These are phyloP conservation scores for Zaprionus taronus DNA, from an alignment of 1,140 invertebrate species.

Conservation along the genomic window DNA sequence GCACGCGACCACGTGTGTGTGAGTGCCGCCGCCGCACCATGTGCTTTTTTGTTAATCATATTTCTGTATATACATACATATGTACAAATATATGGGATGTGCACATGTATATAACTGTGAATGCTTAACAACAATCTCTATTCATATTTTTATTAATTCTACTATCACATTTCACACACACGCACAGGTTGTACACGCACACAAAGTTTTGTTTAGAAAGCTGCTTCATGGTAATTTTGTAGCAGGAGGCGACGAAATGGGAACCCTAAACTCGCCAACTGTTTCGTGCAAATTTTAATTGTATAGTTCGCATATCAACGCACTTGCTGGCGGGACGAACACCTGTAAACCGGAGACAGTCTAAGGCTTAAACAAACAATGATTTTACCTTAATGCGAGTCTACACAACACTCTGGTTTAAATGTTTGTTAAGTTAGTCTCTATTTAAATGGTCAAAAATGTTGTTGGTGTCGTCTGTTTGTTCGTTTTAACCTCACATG, in stretches of 20 bases:
- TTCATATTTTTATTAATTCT: slow-evolving; percentile 31
- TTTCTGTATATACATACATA: slow-evolving; percentile 32
- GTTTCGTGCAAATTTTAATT: slow-evolving; percentile 33
- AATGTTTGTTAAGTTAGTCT: slow-evolving; percentile 31
- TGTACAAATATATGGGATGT: background rate
- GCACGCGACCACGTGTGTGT: slow-evolving; percentile 42
- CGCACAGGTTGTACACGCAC: background rate
- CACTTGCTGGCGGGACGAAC: slow-evolving; percentile 22
- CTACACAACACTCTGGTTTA: slow-evolving; percentile 16
- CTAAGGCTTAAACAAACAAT: background rate
- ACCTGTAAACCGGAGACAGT: slow-evolving; percentile 12
- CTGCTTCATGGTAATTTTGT: slow-evolving; percentile 36
- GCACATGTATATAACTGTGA: slow-evolving; percentile 8
- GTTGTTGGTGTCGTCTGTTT: slow-evolving; percentile 64
- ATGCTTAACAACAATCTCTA: slow-evolving; percentile 60
- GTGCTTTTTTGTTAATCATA: slow-evolving; percentile 58
- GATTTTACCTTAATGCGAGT: slow-evolving; percentile 46
- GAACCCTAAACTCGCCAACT: slow-evolving; percentile 17
- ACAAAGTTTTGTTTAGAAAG: slow-evolving; percentile 64
- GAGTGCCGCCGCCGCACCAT: slow-evolving; percentile 46
- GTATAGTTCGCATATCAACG: slow-evolving; percentile 27
- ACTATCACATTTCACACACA: slow-evolving; percentile 63
- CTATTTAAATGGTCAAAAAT: slow-evolving; percentile 6
- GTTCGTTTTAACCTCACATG: slow-evolving; percentile 82
- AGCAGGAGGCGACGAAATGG: slow-evolving; percentile 21